phyloP scores from a whole-genome alignment of 2,113 vertebrate species.

The Ardeotis arabs region DNA sequence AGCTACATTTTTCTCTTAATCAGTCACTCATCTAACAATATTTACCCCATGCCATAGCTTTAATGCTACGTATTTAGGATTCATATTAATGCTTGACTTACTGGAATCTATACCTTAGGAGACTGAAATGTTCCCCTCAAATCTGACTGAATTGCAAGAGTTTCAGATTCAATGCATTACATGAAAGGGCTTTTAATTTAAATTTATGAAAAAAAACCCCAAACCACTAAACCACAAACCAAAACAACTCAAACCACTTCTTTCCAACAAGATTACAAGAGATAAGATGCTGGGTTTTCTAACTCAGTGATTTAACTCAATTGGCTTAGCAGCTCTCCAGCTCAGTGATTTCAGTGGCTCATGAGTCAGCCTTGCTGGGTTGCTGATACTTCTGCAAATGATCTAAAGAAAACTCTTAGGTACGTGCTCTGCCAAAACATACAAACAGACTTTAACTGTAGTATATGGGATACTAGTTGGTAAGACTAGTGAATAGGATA shows the following conservation, averaged over 20 bases:
- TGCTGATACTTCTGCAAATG: not conserved
- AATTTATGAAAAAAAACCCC: not conserved
- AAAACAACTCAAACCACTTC: not conserved
- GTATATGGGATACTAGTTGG: not conserved
- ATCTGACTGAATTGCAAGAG: not conserved
- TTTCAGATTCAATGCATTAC: not conserved
- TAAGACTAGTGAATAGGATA: not conserved
- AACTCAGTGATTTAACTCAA: not conserved
- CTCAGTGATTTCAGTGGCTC: not conserved
- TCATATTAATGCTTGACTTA: not conserved
- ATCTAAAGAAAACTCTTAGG: not conserved
- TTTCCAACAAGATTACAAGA: not conserved
- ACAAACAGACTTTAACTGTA: not conserved
- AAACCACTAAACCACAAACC: not conserved
- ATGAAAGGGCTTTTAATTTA: not conserved
- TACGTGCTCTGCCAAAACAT: not conserved
- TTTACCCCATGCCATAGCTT: not conserved
- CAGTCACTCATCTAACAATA: not conserved
- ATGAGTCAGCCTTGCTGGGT: not conserved
- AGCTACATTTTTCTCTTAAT: not conserved
- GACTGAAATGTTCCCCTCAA: not conserved
- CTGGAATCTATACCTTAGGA: not conserved
- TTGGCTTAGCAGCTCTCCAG: not conserved
- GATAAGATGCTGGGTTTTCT: not conserved
- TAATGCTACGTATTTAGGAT: not conserved